A percentile compares a stretch with the other conserved stretches of the same genome.
phyloP scores from a whole-genome alignment of 1,140 invertebrate species.

The Hirudo medicinalis region DNA sequence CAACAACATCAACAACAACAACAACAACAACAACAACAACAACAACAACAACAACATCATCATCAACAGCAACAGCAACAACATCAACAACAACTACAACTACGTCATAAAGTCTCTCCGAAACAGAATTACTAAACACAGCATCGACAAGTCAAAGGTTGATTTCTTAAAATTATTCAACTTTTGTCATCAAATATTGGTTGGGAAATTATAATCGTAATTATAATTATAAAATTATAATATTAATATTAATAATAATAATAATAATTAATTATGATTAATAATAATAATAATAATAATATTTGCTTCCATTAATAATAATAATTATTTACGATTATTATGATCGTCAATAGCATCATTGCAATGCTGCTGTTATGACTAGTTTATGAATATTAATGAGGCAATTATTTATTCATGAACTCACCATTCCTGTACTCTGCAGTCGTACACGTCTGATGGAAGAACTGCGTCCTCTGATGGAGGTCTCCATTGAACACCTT shows the following conservation, averaged over 20 bases:
- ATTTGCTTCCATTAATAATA: no score
- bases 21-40: background rate
- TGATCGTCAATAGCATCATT: no score
- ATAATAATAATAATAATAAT: no score
- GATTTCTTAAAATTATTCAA: no score
- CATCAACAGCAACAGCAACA: background rate
- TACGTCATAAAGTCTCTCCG: background rate
- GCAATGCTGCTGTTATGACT: no score
- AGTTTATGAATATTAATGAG: no score
- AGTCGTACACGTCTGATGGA: background rate
- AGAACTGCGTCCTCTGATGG: background rate
- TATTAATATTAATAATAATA: no score
- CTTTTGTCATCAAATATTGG: no score
- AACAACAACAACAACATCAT: background rate
- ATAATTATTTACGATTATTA: no score
- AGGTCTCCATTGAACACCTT: conserved; percentile 3
- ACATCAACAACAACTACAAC: background rate
- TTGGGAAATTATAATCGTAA: no score
- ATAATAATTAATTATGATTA: no score
- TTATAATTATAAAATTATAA: no score
- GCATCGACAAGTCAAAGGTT: background rate
- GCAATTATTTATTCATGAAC: background rate
- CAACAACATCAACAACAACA: background rate
- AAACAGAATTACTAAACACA: background rate
- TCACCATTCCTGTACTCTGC: conserved; percentile 8